Evolutionary conservation across 2,113 vertebrate species (phyloP), one percentile per base, ranked within the genome.

Genomic region (Pipa parva): DNA sequence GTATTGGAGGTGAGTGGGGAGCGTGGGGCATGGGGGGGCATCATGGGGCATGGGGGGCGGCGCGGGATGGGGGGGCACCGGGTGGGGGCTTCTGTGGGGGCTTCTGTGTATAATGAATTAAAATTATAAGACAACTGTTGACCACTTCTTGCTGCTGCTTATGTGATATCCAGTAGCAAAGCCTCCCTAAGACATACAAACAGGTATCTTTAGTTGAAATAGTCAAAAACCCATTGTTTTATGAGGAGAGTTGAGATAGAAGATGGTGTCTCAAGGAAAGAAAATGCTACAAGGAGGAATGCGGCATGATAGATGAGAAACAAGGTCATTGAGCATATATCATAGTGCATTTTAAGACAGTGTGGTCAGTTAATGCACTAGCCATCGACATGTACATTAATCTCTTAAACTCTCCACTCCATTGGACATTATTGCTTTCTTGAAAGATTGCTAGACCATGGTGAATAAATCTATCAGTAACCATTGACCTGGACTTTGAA

Each of bases 391-490:
- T 11, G 27, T 42, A 11, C 26, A 11, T 68, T 72, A 51, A 63
- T 71, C 66, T 77, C 33, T 0, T 25, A 29, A 42, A 36, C 59
- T 39, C 25, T 18, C n/a, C 1, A 2, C 12, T 24, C 33, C 63
- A 17, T 0, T 1, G 25, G 57, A 7, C n/a, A 25, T 17, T 3
- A 63, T n/a, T 50, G 61, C 17, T 56, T 52, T 13, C 12, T 26
- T 62, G 65, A 56, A 74, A 63, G 46, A 42, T 57, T 37, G 27
- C 7, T 63, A 49, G n/a, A 33, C 39, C 58, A 1, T 2, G 61
- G 42, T 17, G 20, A 45, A 59, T 42, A 59, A 60, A 28, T 55
- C n/a, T n/a, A 36, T 6, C 31, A 15, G 55, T 29, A 24, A 37
- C 11, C 22, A 56, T 1, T 61, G 31, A 73, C 15, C 71, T 45